Evolutionary conservation across 2,797 vertebrate species (phyloP), one percentile per base, ranked within the genome.

Genomic region (Betta splendens): DNA sequence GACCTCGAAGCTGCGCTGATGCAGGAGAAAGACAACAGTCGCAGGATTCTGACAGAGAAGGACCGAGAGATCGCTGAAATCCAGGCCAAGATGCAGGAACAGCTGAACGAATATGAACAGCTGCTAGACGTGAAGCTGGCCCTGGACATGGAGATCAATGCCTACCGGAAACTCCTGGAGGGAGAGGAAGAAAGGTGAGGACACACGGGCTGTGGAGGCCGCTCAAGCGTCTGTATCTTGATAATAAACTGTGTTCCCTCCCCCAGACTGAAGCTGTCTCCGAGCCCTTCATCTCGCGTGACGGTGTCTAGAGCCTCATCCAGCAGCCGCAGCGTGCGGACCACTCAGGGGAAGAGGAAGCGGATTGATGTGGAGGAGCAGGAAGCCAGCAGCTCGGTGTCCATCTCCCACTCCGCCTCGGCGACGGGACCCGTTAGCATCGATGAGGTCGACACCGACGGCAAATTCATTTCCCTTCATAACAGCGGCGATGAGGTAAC

Each of bases 51-150:
- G 52, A 48, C 80, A 0, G 94, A 95, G 10, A 96, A 93, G 55
- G 95, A 98, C 71, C 83, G 82, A 0, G 92, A 96, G 75, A 75
- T 98, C 55, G 75, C 88, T 0, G 92, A 94, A 40, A 91, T 96
- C 43, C 85, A 89, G 51, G 84, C 78, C 56, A 91, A 86, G 78
- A 95, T 97, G 94, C 93, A 95, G 72, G 85, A 89, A 0, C 95
- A 97, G 69, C 85, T 98, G 57, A 89, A 77, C 0, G 93, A 96
- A 25, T 96, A 95, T 0, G 94, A 96, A 15, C 91, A 96, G 50
- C 93, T 98, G 56, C 89, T 98, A 58, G 95, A 98, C 44, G 92
- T 98, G 3, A 98, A 98, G 62, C 87, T 97, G 58, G 94, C 95
- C 7, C 86, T 97, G 63, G 96, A 98, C 89, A 93, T 95, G 94